Percentiles rank a stretch among this genome's conserved stretches.
phyloP scores from a whole-genome alignment of 2,113 vertebrate species.

The Grantiella picta region DNA sequence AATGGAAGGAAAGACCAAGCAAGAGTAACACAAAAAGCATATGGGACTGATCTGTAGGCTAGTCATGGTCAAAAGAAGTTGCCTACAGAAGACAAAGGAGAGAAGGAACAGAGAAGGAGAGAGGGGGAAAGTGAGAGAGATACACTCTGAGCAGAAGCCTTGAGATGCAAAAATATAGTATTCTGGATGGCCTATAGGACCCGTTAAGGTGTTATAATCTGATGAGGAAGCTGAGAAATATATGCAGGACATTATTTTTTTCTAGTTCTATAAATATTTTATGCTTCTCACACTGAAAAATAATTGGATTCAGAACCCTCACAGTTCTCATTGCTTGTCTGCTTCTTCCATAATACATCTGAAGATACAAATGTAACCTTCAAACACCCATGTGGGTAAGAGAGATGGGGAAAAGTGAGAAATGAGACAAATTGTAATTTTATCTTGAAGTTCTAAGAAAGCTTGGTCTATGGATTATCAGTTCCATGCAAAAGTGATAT shows the following conservation, averaged over 20 bases:
- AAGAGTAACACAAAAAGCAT: neutral
- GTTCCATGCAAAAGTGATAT: neutral
- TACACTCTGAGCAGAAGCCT: neutral
- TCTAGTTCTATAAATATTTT: neutral
- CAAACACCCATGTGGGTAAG: neutral
- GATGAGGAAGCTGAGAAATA: neutral
- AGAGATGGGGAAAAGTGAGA: neutral
- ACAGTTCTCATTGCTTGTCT: neutral
- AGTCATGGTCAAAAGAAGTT: neutral
- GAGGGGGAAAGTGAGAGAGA: neutral
- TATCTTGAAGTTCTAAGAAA: neutral
- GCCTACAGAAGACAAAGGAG: neutral
- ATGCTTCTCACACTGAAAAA: neutral
- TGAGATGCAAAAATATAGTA: neutral
- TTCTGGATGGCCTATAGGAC: neutral
- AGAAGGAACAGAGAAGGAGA: neutral
- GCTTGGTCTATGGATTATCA: neutral
- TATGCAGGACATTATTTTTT: neutral
- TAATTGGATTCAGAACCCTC: neutral
- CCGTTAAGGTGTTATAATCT: neutral
- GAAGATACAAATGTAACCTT: neutral
- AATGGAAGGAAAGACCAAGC: neutral
- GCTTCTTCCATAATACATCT: neutral
- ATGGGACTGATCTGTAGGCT: neutral
- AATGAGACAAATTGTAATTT: neutral